Percentiles rank a stretch among this genome's conserved stretches.
phyloP scores from a whole-genome alignment of 2,797 vertebrate species.

The Sylvilagus floridanus region DNA sequence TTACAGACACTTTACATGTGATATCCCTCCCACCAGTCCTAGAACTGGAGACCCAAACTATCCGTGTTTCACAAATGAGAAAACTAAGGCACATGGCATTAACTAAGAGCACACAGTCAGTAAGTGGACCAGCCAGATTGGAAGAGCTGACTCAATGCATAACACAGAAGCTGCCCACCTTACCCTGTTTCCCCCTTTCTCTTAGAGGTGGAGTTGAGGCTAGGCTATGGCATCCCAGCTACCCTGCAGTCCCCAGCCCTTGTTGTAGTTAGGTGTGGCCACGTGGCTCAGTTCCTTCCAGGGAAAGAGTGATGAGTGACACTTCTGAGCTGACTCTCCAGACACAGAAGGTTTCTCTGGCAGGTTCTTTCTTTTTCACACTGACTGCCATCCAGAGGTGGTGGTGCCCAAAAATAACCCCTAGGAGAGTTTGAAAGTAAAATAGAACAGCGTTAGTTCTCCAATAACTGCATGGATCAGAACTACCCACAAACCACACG shows the following conservation, averaged over 20 bases:
- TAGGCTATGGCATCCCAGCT: fast-evolving
- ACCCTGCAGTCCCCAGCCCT: fast-evolving
- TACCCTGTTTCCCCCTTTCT: neutral
- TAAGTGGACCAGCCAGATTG: neutral
- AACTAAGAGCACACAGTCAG: fast-evolving
- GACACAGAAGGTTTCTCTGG: neutral
- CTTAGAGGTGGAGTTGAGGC: fast-evolving
- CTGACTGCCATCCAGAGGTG: neutral
- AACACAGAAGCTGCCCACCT: too few relatives aligned
- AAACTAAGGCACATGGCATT: fast-evolving
- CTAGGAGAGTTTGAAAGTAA: neutral
- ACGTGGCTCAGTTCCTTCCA: neutral
- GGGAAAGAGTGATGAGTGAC: neutral
- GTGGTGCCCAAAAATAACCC: too few relatives aligned
- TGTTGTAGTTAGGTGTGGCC: neutral
- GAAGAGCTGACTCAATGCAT: too few relatives aligned
- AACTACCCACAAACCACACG: neutral
- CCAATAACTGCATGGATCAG: neutral
- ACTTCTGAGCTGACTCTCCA: neutral
- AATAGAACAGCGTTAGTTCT: neutral
- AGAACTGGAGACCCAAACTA: neutral
- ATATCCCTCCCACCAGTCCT: neutral
- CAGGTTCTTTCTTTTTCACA: neutral
- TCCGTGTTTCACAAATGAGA: neutral
- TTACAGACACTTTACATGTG: neutral